Evolutionary conservation across 1,140 invertebrate genomes (phyloP), one percentile per base, ranked within the genome.

Genomic region (Achroia grisella): DNA sequence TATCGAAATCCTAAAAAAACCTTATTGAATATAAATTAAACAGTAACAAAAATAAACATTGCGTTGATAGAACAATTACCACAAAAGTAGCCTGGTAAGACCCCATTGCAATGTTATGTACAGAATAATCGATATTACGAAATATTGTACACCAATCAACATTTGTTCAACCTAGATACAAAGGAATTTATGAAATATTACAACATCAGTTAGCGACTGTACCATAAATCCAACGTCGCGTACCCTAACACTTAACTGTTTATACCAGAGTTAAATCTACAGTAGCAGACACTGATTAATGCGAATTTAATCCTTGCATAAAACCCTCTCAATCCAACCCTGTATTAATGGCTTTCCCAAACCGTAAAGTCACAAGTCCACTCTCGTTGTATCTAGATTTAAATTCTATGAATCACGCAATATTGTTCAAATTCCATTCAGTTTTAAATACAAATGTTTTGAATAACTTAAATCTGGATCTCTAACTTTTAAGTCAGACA

Each of bases 231-330:
- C 73, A 60, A 75, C 62, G 44, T 78, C 63, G 58, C 62, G 71
- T 73, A 81, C 72, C 74, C 75, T 72, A 81, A 80, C 77, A 81
- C 68, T 81, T 84, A 84, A 84, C 80, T 84, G 80, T 84, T 84
- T 84, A 84, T 84, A 81, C 72, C 72, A 60, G 76, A 80, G 74
- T 78, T 84, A 79, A 75, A 77, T 69, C 76, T 72, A 69, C 66
- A 74, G 53, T 54, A 60, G 57, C 63, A 60, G 80, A 81, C 80
- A 81, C 80, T 84, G 80, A 84, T 81, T 84, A 84, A 84, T 84
- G 80, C 72, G 80, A 80, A 67, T 84, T 81, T 84, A 84, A 84
- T 84, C 80, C 77, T 41, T 52, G 48, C 62, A 62, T 70, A 78
- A 77, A 80, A 71, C 75, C 75, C 68, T 23, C 70, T 55, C 71